These are phyloP conservation scores for Drosophila borborema DNA, from an alignment of 2,888 invertebrate species.

Conservation along the genomic window DNA sequence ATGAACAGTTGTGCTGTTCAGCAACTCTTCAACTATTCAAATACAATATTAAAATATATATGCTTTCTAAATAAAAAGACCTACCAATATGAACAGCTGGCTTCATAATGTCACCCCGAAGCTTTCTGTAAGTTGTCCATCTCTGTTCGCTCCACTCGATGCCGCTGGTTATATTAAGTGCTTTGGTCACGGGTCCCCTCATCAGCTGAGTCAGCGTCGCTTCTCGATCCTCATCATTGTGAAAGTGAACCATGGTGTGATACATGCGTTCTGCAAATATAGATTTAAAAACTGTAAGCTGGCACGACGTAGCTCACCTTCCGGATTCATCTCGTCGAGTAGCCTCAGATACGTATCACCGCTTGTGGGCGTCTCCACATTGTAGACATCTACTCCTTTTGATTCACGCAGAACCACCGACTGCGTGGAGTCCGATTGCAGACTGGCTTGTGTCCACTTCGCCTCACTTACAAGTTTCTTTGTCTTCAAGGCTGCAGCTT, in stretches of 20 bases:
- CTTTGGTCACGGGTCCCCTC: slow-evolving; percentile 89
- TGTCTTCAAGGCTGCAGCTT: slow-evolving; percentile 87
- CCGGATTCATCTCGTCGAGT: slow-evolving; percentile 39
- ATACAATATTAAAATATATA: neutral
- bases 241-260: slow-evolving; percentile 78
- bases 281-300: neutral
- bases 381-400: slow-evolving; percentile 92
- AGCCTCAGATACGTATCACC: slow-evolving; percentile 57
- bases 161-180: slow-evolving; percentile 88
- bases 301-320: slow-evolving; percentile 33
- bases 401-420: slow-evolving; percentile 87
- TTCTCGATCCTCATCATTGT: slow-evolving; percentile 80
- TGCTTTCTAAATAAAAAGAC: too few relatives aligned
- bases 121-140: slow-evolving; percentile 87
- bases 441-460: slow-evolving; percentile 87
- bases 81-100: slow-evolving; percentile 90
- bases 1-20: slow-evolving; percentile 89
- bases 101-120: slow-evolving; percentile 91
- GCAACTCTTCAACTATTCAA: slow-evolving; percentile 88
- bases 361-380: slow-evolving; percentile 87
- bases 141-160: slow-evolving; percentile 89
- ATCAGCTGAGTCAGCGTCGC: slow-evolving; percentile 87
- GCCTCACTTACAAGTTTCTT: slow-evolving; percentile 87
- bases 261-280: slow-evolving; percentile 77
- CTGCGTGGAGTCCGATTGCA: slow-evolving; percentile 89